These are phyloP conservation scores for Pristionchus exspectatus DNA, from an alignment of 2,888 invertebrate species.

Conservation along the genomic window DNA sequence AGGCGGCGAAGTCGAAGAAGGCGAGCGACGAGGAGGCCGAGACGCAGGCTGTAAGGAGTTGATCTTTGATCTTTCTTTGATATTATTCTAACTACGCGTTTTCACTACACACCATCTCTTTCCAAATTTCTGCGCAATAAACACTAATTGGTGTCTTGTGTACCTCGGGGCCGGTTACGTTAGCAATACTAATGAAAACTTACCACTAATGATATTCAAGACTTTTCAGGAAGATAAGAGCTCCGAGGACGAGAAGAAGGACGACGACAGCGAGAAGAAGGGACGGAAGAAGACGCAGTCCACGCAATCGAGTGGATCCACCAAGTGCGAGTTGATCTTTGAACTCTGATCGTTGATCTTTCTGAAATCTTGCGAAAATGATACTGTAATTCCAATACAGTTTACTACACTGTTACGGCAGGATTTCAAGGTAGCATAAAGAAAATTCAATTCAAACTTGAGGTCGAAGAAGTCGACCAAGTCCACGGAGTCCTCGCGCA, in stretches of 20 bases:
- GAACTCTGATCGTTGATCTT: too few species aligned
- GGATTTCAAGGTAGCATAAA: too few species aligned
- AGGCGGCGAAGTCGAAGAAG: not conserved
- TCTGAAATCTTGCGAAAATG: too few species aligned
- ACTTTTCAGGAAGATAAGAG: not conserved
- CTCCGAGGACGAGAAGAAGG: not conserved
- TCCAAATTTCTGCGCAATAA: too few species aligned
- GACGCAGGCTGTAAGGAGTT: not conserved
- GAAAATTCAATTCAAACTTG: not conserved
- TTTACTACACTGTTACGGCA: too few species aligned
- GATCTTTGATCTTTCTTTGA: not conserved
- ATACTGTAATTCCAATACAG: too few species aligned
- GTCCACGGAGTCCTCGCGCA: not conserved
- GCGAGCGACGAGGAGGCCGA: not conserved
- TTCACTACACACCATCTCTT: too few species aligned
- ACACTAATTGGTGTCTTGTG: too few species aligned
- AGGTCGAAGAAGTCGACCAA: constrained; percentile 34
- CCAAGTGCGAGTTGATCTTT: not conserved
- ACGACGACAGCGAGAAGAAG: constrained; percentile 12
- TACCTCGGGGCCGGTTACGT: too few species aligned
- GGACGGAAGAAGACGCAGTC: not conserved
- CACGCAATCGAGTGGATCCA: not conserved
- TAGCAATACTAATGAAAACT: too few species aligned
- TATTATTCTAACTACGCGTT: too few species aligned
- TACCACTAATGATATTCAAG: too few species aligned